These are phyloP conservation scores for Pachypanchax playfairii DNA, from an alignment of 2,113 vertebrate species.

Conservation along the genomic window DNA sequence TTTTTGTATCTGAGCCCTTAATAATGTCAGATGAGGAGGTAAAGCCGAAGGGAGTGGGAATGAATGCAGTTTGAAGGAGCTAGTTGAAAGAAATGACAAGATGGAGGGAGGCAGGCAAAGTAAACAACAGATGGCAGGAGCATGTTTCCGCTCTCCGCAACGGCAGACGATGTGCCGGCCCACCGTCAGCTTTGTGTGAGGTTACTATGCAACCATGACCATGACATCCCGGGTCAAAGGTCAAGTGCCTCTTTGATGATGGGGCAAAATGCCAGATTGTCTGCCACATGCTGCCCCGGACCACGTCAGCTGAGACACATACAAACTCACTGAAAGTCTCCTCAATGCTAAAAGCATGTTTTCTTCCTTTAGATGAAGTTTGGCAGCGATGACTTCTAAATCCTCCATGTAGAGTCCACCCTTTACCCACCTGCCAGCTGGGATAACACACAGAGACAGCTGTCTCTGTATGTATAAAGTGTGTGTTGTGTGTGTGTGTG, in stretches of 20 bases:
- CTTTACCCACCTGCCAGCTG: slow-evolving; percentile 56
- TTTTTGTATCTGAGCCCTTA: too few species aligned
- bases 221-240: slow-evolving; percentile 57
- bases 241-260: slow-evolving; percentile 57
- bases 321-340: slow-evolving; percentile 12
- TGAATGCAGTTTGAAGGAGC: slow-evolving; percentile 41
- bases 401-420: slow-evolving; percentile 48
- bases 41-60: slow-evolving; percentile 8
- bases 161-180: slow-evolving; percentile 44
- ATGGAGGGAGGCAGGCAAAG: slow-evolving; percentile 48
- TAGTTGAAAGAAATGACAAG: slow-evolving; percentile 42
- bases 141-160: slow-evolving; percentile 59
- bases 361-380: slow-evolving; percentile 43
- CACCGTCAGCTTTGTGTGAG: slow-evolving; percentile 44
- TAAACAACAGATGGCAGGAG: slow-evolving; percentile 76
- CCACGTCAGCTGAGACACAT: slow-evolving; percentile 19
- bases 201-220: slow-evolving; percentile 56
- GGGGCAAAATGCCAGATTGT: slow-evolving; percentile 49
- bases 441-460: slow-evolving; percentile 53
- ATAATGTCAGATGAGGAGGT: slow-evolving; percentile 29
- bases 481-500: slow-evolving; percentile 38
- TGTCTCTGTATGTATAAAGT: slow-evolving; percentile 28
- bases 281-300: slow-evolving; percentile 35
- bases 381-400: slow-evolving; percentile 26
- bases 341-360: slow-evolving; percentile 34